phyloP scores from a whole-genome alignment of 2,888 invertebrate species.

The Panopea generosa region DNA sequence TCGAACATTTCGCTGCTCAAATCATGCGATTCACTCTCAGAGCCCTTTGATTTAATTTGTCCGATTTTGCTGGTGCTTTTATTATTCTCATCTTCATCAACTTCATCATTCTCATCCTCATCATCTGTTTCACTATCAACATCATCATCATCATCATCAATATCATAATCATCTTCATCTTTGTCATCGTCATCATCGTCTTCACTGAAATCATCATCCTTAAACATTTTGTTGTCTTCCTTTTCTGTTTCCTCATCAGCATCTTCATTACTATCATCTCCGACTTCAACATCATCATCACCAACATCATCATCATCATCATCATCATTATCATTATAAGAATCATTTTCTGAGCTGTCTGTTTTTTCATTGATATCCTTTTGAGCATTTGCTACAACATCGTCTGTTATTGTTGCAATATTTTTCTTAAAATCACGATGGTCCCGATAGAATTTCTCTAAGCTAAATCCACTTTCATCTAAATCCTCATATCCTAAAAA shows the following conservation, averaged over 20 bases:
- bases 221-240: not conserved
- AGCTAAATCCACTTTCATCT: conserved; percentile 34
- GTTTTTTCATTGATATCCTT: conserved; percentile 8
- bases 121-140: conserved; percentile 13
- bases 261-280: not conserved
- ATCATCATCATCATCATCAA: conserved; percentile 11
- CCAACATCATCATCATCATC: conserved; percentile 27
- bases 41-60: not conserved
- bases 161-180: conserved; percentile 14
- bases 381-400: conserved; percentile 8
- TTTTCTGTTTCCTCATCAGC: conserved; percentile 19
- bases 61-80: not conserved
- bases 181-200: conserved; percentile 17
- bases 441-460: conserved; percentile 48
- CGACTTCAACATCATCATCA: conserved; percentile 11
- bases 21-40: conserved; percentile 38
- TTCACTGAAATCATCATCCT: conserved; percentile 18
- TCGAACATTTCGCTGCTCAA: conserved; percentile 45
- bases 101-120: conserved; percentile 40
- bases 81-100: conserved; percentile 36
- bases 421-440: conserved; percentile 60
- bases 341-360: not conserved
- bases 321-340: conserved; percentile 14
- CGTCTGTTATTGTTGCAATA: conserved; percentile 49
- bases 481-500: conserved; percentile 6